Evolutionary conservation across 2,797 vertebrate genomes (phyloP), one percentile per base, ranked within the genome.

Genomic region (Mallotus villosus): DNA sequence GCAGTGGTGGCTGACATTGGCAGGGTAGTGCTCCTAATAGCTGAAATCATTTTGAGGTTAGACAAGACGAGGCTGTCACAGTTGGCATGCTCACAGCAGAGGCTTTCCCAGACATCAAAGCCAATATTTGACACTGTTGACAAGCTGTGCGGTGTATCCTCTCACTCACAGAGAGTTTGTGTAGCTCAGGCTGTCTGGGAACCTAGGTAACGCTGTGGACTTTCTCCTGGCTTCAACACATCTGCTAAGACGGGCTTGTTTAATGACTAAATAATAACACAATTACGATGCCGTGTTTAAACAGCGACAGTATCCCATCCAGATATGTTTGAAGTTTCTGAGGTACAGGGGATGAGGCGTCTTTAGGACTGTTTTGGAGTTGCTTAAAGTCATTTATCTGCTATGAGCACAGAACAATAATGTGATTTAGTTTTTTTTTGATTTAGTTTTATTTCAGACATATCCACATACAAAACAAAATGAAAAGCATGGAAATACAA

Each of bases 21-120:
- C 0, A 34, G 12, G 16, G 19, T 51, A 60, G 21, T 4, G 3
- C 27, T 67, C 1, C 37, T 67, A 41, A 79, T 73, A 68, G 55
- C 64, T 49, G 62, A 71, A 81, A 78, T 84, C 72, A 78, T 78
- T 32, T 63, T 55, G 75, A 86, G 80, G 74, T 78, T 67, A 80
- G 63, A 53, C 11, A 41, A 63, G 67, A 75, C 59, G 2, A 32
- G 1, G 67, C 63, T 19, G 41, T 63, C 14, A 19, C 21, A 24
- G 63, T 58, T 4, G 34, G 32, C 62, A 4, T 14, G 63, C 51
- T 59, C 22, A 29, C 70, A 63, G 12, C 22, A 41, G 32, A 76
- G 84, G 65, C 74, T 71, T n/a, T 21, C 25, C 51, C 58, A 74
- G 49, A 71, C 74, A 60, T 84, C 72, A 79, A 74, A 81, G 58